Evolutionary conservation across 2,888 invertebrate species (phyloP), one percentile per base, ranked within the genome.

Genomic region (Palloptera scutellata): DNA sequence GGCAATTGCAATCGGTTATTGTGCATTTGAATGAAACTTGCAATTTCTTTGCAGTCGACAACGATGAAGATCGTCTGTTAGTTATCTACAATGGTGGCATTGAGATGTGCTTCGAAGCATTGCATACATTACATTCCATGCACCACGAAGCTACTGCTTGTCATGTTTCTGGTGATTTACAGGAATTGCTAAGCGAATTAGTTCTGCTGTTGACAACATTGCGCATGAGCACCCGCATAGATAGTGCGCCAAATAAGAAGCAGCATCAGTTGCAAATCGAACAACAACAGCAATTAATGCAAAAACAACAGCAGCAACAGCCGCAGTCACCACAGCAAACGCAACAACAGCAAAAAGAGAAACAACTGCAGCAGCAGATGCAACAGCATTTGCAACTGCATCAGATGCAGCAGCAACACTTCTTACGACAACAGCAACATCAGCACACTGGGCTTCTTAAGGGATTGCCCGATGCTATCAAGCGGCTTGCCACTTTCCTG

Each of bases 141-240:
- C 93, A 96, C 83, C 95, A 96, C 78, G 96, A 97, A 85, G 96
- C 96, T 66, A 95, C 96, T 10, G 94, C 94, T 0, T 94, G 93
- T 79, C 93, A 94, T 82, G 92, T 94, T 15, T 90, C 91, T 0
- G 91, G 90, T 3, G 97, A 97, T 83, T 87, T 97, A 66, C 89
- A 94, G 45, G 94, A 96, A 76, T 89, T 97, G 55, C 87, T 97
- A 70, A 89, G 91, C 0, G 92, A 93, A 82, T 89, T 93, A 77
- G 89, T 91, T 63, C 89, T 93, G 69, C 84, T 93, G 19, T 88
- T 91, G 63, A 89, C 91, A 61, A 92, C 92, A 71, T 86, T 93
- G 71, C 88, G 92, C 80, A 87, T 90, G 70, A 88, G 90, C 64
- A 87, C 81, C 12, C 82, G 82, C 52, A 72, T 83, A 8, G 83